These are phyloP conservation scores for Gortyna flavago DNA, from an alignment of 2,888 invertebrate genomes.

Conservation along the genomic window DNA sequence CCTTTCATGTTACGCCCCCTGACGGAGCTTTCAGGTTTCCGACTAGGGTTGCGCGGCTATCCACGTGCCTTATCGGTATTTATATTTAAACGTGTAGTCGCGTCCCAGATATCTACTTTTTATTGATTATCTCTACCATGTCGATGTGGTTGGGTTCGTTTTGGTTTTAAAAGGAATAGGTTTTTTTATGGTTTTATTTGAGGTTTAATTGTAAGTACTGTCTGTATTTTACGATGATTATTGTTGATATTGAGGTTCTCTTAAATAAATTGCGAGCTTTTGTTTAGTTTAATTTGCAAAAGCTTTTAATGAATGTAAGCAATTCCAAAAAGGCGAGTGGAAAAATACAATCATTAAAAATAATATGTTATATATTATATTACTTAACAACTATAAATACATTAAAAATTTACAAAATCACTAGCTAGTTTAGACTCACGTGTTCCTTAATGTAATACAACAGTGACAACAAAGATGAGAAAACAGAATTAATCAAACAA, in stretches of 20 bases:
- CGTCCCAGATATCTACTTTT: constrained; percentile 34
- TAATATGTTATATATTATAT: constrained; percentile 58
- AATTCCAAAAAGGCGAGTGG: not conserved
- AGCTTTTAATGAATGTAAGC: not conserved
- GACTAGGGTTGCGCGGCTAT: constrained; percentile 66
- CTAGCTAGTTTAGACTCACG: constrained; percentile 80
- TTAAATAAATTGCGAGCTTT: not conserved
- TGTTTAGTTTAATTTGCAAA: not conserved
- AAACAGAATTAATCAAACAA: constrained; percentile 41
- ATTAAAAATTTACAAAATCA: constrained; percentile 70
- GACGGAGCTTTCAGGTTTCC: constrained; percentile 71
- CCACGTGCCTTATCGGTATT: constrained; percentile 63
- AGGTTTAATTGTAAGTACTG: not conserved
- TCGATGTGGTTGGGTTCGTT: constrained; percentile 11
- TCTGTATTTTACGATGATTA: not conserved
- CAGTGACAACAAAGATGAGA: constrained; percentile 61
- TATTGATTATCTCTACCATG: constrained; percentile 41
- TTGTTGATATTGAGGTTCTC: not conserved
- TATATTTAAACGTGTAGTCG: constrained; percentile 44
- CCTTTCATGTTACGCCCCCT: constrained; percentile 80
- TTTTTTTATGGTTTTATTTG: not conserved
- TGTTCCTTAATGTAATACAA: constrained; percentile 60
- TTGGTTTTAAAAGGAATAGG: not conserved
- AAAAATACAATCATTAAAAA: constrained; percentile 30
- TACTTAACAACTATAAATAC: constrained; percentile 56